These are phyloP conservation scores for Eutrigla gurnardus DNA, from an alignment of 2,797 vertebrate species.

Conservation along the genomic window DNA sequence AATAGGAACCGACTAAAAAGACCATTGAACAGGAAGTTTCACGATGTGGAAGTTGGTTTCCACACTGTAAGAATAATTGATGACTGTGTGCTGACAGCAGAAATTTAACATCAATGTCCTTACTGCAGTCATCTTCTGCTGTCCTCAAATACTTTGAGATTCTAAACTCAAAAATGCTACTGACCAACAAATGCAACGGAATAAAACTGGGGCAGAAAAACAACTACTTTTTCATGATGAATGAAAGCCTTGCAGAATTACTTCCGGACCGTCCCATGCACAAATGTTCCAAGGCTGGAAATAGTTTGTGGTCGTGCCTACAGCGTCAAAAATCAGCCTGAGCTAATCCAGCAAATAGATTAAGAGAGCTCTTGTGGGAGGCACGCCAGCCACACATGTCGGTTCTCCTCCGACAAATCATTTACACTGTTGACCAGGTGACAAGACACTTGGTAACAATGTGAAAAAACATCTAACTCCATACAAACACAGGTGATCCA, in stretches of 20 bases:
- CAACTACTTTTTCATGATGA: not conserved
- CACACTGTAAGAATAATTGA: too few species aligned
- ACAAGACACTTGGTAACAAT: not conserved
- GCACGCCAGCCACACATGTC: slow-evolving; percentile 5
- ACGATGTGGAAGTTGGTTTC: too few species aligned
- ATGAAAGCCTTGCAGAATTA: slow-evolving; percentile 3
- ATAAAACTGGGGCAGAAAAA: not conserved
- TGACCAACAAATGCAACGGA: not conserved
- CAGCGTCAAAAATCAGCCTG: slow-evolving; percentile 4
- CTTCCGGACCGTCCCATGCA: not conserved
- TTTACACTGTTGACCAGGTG: not conserved
- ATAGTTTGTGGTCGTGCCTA: not conserved
- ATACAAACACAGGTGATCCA: not conserved
- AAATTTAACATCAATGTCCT: too few species aligned
- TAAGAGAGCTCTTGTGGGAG: slow-evolving; percentile 24
- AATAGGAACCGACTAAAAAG: not conserved
- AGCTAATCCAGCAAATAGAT: slow-evolving; percentile 48
- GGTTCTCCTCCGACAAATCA: not conserved
- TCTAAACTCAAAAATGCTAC: too few species aligned
- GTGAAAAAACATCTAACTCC: not conserved
- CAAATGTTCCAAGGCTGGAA: slow-evolving; percentile 3
- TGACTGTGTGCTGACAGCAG: too few species aligned
- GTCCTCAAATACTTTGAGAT: not conserved
- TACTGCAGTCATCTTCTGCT: not conserved
- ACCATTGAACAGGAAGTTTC: too few species aligned